Percentiles rank a stretch among this genome's conserved stretches.
These are phyloP conservation scores for Noctua comes DNA, from an alignment of 2,888 invertebrate species.

Conservation along the genomic window DNA sequence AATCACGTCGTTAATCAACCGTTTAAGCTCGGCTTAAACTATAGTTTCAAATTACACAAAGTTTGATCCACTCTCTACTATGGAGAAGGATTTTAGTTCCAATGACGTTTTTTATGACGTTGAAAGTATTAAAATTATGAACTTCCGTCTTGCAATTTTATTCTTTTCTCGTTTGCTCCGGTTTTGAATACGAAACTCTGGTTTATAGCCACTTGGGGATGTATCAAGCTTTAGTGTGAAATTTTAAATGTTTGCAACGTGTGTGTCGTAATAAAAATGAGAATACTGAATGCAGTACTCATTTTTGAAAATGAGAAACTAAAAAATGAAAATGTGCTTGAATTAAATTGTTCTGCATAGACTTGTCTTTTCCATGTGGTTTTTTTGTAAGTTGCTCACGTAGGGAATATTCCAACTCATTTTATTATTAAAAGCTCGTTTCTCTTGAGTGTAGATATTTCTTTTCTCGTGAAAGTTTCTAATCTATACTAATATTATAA, in stretches of 20 bases:
- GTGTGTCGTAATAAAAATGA: slow-evolving; percentile 56
- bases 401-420: not conserved
- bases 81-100: slow-evolving; percentile 60
- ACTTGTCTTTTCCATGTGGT: not conserved
- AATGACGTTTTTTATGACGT: slow-evolving; percentile 63
- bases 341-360: slow-evolving; percentile 6
- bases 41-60: slow-evolving; percentile 79
- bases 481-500: no score
- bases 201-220: slow-evolving; percentile 63
- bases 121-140: slow-evolving; percentile 59
- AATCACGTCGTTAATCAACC: slow-evolving; percentile 82
- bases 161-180: slow-evolving; percentile 47
- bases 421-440: not conserved
- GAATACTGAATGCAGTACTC: slow-evolving; percentile 40
- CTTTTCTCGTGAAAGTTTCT: not conserved
- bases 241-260: slow-evolving; percentile 59
- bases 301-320: slow-evolving; percentile 44
- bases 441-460: not conserved
- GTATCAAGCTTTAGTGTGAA: slow-evolving; percentile 55
- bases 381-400: not conserved
- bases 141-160: slow-evolving; percentile 52
- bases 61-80: slow-evolving; percentile 70
- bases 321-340: slow-evolving; percentile 19
- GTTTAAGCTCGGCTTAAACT: slow-evolving; percentile 80
- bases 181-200: slow-evolving; percentile 55